Conservation (phyloP, 1,140 invertebrate genomes). For the Oryzaephilus surinamensis region DNA sequence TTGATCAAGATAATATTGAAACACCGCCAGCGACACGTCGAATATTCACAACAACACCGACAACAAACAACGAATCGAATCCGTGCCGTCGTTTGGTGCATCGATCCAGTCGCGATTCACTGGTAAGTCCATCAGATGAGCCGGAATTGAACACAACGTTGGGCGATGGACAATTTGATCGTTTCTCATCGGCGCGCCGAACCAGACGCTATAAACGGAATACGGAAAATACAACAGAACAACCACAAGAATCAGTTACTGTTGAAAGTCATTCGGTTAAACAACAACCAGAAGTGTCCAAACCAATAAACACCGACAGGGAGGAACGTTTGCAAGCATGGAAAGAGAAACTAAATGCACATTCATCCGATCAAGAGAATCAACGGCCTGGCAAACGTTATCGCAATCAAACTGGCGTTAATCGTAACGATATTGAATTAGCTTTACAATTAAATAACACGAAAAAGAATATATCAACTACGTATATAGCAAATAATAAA, state of each 20-base stretch:
- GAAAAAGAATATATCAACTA: not conserved
- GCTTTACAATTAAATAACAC: constrained; percentile 39
- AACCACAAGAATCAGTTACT: constrained; percentile 15
- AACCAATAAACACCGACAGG: constrained; percentile 40
- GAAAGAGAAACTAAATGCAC: constrained; percentile 51
- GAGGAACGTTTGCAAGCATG: constrained; percentile 50
- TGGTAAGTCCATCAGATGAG: constrained; percentile 33
- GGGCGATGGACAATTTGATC: constrained; percentile 71
- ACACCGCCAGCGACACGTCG: constrained; percentile 71
- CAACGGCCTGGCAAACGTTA: constrained; percentile 19
- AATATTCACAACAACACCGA: constrained; percentile 49
- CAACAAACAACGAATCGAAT: constrained; percentile 43
- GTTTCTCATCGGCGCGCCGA: constrained; percentile 67
- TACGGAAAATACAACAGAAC: constrained; percentile 39
- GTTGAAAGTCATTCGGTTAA: not conserved
- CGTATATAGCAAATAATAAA: constrained; percentile 3
- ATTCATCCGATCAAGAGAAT: constrained; percentile 22
- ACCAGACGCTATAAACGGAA: constrained; percentile 71
- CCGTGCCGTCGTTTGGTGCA: constrained; percentile 41
- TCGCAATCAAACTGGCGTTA: constrained; percentile 48
- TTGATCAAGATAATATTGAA: constrained; percentile 84
- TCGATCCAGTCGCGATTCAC: constrained; percentile 13
- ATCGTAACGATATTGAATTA: constrained; percentile 51
- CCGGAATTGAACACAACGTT: constrained; percentile 40
- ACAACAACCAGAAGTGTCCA: not conserved